Evolutionary conservation across 1,140 invertebrate species (phyloP), one percentile per base, ranked within the genome.

Genomic region (Lasioglossum baleicum): DNA sequence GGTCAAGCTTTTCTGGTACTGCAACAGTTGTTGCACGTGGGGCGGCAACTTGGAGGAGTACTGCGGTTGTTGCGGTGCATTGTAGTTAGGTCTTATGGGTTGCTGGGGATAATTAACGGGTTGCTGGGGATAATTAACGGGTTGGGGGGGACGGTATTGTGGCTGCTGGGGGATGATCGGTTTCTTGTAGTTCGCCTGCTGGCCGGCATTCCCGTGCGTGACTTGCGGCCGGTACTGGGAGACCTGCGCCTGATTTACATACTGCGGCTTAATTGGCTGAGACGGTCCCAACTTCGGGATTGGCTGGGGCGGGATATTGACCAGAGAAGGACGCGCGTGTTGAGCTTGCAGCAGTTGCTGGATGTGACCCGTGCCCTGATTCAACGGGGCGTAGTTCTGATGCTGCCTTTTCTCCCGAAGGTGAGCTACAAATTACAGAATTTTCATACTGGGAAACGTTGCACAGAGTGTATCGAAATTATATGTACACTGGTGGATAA

Each of bases 311-410:
- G 92, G 91, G 65, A 93, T 79, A 60, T 90, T 87, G 2, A 92
- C 88, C 31, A 92, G 60, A 2, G 92, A 91, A 8, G 92, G 87
- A 1, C 89, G 89, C 8, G 85, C 84, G 61, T 90, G 87, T 74
- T 92, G 91, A 0, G 83, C 82, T 20, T 91, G 86, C 8, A 93
- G 75, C 42, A 93, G 81, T 40, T 92, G 87, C 67, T 91, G 88
- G 20, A 93, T 92, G 2, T 89, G 84, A 0, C 85, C 75, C 8
- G 92, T 91, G 0, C 89, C 91, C 40, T 92, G 90, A 40, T 88
- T 88, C n/a, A 87, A 82, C 0, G 89, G 86, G 56, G 87, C 84
- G 22, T 92, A 91, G 40, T 85, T 89, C 7, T 73, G 80, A 7
- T 81, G 64, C 72, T 91, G 88, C 42, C 90, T 86, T n/a, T 60